Evolutionary conservation across 2,888 invertebrate species (phyloP).

Genomic region (Gibbula magus): DNA sequence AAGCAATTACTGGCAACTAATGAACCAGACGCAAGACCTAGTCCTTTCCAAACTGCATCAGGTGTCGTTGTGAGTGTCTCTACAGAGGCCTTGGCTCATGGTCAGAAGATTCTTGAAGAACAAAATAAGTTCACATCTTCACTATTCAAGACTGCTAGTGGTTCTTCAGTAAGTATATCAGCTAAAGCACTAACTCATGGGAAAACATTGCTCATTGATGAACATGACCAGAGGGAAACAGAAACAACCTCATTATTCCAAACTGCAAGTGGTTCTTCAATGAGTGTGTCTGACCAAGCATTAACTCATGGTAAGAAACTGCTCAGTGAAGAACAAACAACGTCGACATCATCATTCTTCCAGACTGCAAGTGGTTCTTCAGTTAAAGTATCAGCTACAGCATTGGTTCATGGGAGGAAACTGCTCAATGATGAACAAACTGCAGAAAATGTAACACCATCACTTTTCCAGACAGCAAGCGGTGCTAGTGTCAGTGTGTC

Average conservation of each 20-base stretch:
- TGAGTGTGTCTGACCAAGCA: no score
- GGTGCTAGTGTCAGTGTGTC: not conserved
- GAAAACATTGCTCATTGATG: not conserved
- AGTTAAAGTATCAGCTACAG: slow-evolving; percentile 37
- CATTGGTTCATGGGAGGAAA: slow-evolving; percentile 43
- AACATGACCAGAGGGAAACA: not conserved
- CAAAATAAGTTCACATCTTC: slow-evolving; percentile 27
- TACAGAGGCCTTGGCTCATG: slow-evolving; percentile 41
- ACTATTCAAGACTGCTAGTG: slow-evolving; percentile 23
- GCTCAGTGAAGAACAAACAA: no score
- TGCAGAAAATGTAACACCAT: slow-evolving; percentile 11
- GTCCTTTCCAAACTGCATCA: slow-evolving; percentile 49
- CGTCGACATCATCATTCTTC: slow-evolving; percentile 31
- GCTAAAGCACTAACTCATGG: not conserved
- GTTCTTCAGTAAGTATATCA: not conserved
- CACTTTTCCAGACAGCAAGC: slow-evolving; percentile 21
- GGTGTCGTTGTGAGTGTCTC: slow-evolving; percentile 47
- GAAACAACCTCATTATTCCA: not conserved
- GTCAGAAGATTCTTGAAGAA: slow-evolving; percentile 40
- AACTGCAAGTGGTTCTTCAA: no score
- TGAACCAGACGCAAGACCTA: not conserved
- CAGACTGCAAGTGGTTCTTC: slow-evolving; percentile 40
- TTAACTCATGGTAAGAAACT: no score
- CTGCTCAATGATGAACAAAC: slow-evolving; percentile 37
- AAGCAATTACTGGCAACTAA: no score